A percentile compares a stretch with the other conserved stretches of the same genome.
Conservation (phyloP, 2,113 vertebrate species). For the Forbesichthys agassizii region DNA sequence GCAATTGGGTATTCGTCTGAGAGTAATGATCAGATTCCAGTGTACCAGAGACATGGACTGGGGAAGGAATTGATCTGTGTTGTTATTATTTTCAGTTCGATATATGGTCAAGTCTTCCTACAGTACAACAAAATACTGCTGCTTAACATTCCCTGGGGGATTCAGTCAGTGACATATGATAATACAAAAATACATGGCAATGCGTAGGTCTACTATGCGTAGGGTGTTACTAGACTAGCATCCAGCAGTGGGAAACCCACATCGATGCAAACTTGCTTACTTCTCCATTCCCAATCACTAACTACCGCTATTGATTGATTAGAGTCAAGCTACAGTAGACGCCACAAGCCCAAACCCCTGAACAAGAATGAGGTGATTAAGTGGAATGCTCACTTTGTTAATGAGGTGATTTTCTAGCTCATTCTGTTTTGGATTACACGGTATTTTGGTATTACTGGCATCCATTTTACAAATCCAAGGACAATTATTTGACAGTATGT, state of each 20-base stretch:
- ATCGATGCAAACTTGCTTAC: conserved; percentile 15
- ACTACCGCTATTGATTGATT: conserved; percentile 46
- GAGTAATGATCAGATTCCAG: conserved; percentile 41
- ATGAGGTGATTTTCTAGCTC: conserved; percentile 38
- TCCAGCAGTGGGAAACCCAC: conserved; percentile 13
- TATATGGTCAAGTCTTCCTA: conserved; percentile 4
- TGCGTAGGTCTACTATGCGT: conserved; percentile 19
- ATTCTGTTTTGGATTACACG: background rate
- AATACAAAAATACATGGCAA: conserved; percentile 18
- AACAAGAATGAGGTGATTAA: conserved; percentile 35
- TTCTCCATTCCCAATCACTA: conserved; percentile 17
- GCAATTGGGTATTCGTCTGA: conserved; percentile 28
- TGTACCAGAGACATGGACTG: conserved; percentile 27
- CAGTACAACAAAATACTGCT: too few relatives aligned
- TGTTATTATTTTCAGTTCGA: conserved; percentile 36
- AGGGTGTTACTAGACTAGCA: background rate
- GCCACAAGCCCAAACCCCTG: background rate
- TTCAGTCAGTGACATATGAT: background rate
- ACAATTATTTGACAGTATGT: too few relatives aligned
- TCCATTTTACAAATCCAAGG: too few relatives aligned
- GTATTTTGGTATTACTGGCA: too few relatives aligned
- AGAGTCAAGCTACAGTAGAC: conserved; percentile 12
- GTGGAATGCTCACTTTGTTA: background rate
- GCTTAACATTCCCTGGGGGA: too few relatives aligned
- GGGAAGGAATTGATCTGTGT: conserved; percentile 45